These are phyloP conservation scores for Dolichotis patagonum DNA, from an alignment of 2,113 vertebrate species.

Conservation along the genomic window DNA sequence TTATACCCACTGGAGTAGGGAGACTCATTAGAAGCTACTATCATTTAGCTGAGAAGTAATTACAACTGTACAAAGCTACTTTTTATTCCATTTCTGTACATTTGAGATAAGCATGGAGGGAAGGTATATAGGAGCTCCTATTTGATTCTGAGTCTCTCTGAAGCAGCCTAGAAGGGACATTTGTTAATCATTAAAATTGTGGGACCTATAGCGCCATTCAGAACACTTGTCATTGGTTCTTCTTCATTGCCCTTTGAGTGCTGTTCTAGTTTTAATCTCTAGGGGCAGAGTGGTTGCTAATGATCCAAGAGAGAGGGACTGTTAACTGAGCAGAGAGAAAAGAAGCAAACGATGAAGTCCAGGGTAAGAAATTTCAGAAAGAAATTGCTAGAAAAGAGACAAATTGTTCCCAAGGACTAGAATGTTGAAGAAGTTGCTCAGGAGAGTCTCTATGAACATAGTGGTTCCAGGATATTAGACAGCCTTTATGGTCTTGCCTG, in stretches of 20 bases:
- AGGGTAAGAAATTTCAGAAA: background rate
- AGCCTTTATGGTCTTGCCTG: conserved; percentile 46
- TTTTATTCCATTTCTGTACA: background rate
- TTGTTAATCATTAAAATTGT: background rate
- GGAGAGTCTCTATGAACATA: background rate
- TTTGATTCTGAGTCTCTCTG: background rate
- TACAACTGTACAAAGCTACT: background rate
- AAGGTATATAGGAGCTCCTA: background rate
- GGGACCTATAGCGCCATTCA: background rate
- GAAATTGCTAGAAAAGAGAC: background rate
- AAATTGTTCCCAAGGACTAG: background rate
- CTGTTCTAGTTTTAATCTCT: background rate
- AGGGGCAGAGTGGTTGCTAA: background rate
- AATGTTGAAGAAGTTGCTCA: background rate
- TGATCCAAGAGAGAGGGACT: background rate
- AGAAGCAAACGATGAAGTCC: background rate
- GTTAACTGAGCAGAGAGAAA: conserved; percentile 34
- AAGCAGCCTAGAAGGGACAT: background rate
- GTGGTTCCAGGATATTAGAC: conserved; percentile 49
- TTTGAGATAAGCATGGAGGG: background rate
- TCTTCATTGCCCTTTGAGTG: background rate
- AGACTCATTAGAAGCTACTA: background rate
- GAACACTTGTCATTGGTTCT: background rate
- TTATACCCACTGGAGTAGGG: background rate
- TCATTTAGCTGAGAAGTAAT: background rate